Evolutionary conservation across 2,797 vertebrate species (phyloP), one percentile per base, ranked within the genome.

Genomic region (Argentina silus): DNA sequence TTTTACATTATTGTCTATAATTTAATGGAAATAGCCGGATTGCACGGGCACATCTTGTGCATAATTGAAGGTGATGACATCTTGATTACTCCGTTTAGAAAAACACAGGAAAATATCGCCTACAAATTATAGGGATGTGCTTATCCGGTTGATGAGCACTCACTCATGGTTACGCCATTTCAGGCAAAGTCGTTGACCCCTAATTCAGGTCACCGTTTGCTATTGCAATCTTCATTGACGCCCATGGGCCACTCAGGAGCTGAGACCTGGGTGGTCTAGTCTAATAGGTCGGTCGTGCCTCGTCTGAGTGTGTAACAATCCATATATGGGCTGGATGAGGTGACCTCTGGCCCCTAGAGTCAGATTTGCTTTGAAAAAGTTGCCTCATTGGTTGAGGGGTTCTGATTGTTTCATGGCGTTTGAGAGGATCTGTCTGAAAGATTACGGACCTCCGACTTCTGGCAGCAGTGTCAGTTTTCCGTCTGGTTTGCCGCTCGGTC

Each of bases 61-160:
- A 36, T 60, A 73, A 86, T 66, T 75, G 66, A 51, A 43, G 67
- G 60, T 74, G 59, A 15, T 69, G 78, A 80, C 3, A 15, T 78
- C 63, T 83, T 74, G 14, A 73, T 62, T 42, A 47, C 12, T 78
- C 81, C 43, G 3, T 48, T 23, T 73, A 70, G 47, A 47, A 57
- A n/a, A 48, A 0, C 1, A 9, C 43, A 53, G 8, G 14, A 36
- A 47, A 48, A 68, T 56, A 6, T 66, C 61, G 73, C 27, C 17
- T 74, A 62, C 51, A 83, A 78, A 81, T 78, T 48, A 70, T 23
- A 64, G 74, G 74, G n/a, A 63, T 76, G 45, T 4, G 44, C 12
- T 5, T 27, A 27, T 50, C 21, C 21, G 9, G 27, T 60, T 23
- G 19, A 27, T 36, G 57, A 60, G 3, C 14, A 60, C 27, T 60